Base-by-base conservation (phyloP, 2,113 vertebrate species). In the Nerophis lumbriciformis region DNA sequence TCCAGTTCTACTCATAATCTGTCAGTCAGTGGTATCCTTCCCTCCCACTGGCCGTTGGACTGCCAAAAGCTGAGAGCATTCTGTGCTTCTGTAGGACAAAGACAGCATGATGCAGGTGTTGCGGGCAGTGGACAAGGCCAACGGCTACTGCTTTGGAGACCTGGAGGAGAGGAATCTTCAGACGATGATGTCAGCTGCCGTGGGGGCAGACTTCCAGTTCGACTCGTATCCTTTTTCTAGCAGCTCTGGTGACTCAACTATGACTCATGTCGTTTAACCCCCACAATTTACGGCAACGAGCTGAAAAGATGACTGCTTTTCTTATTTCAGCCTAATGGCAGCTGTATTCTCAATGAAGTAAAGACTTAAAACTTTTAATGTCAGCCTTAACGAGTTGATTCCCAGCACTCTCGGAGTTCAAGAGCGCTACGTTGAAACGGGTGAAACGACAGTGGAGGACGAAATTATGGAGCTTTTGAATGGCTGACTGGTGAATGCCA, bases 201-300 rank as follows among this genome's bases (percentile, higher is more conserved):
- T 99, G 77, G 97, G 97, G 59, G 94, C 94, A 0, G 95, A 98
- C 73, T 99, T 99, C 82, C 95, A 98, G 76, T 98, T 99, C 19
- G 73, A 83, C 49, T 91, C 91, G 94, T 99, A 98, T 99, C 95
- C 96, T 97, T 94, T 28, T 59, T 48, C 61, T 6, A 48, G 71
- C 73, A 52, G 7, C 44, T 42, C 35, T 8, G 21, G 62, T 85
- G 83, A 87, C 76, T 84, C 79, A 57, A 79, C 51, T 48, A 48
- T 83, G 78, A 84, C 77, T 83, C 82, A 82, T 72, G 48, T 68
- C 60, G 15, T 11, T 54, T 54, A 65, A 62, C 61, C 47, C 58
- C 21, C 35, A 60, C 14, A n/a, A 47, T 78, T 69, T 59, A 69
- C 6, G 0, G 62, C 63, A 79, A 5, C 3, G 36, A 44, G 48